phyloP scores from a whole-genome alignment of 1,140 invertebrate genomes.

The Drosophila oshimai region DNA sequence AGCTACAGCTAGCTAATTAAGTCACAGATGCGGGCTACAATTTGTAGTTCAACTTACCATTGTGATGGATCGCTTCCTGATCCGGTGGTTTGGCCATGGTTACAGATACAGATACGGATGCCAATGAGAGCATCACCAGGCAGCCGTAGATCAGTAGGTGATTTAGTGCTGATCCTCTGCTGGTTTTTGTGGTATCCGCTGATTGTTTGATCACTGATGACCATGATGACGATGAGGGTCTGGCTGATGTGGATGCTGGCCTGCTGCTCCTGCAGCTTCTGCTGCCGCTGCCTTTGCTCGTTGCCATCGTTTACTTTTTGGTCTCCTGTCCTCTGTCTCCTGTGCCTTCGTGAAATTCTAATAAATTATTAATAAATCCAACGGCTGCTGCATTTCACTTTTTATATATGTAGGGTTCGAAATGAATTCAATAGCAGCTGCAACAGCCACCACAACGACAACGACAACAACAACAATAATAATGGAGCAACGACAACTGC shows the following conservation, averaged over 20 bases:
- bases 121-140: conserved; percentile 15
- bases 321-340: no score
- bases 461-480: conserved; percentile 5
- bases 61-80: conserved; percentile 48
- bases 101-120: conserved; percentile 18
- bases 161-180: conserved; percentile 8
- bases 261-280: neutral
- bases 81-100: conserved; percentile 49
- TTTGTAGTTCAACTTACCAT: conserved; percentile 58
- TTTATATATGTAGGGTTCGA: conserved; percentile 17
- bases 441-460: neutral
- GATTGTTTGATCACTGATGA: neutral
- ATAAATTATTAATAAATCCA: conserved; percentile 16
- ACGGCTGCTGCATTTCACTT: conserved; percentile 66
- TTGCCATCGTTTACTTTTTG: neutral
- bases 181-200: neutral
- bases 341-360: conserved; percentile 6
- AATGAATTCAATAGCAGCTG: conserved; percentile 34
- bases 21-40: neutral
- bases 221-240: neutral
- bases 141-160: conserved; percentile 5
- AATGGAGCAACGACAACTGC: conserved; percentile 12
- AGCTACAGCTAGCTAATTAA: conserved; percentile 64
- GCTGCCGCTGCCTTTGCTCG: neutral
- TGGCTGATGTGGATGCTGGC: neutral